Base-by-base conservation (phyloP, 2,113 vertebrate genomes). In the Origma solitaria region DNA sequence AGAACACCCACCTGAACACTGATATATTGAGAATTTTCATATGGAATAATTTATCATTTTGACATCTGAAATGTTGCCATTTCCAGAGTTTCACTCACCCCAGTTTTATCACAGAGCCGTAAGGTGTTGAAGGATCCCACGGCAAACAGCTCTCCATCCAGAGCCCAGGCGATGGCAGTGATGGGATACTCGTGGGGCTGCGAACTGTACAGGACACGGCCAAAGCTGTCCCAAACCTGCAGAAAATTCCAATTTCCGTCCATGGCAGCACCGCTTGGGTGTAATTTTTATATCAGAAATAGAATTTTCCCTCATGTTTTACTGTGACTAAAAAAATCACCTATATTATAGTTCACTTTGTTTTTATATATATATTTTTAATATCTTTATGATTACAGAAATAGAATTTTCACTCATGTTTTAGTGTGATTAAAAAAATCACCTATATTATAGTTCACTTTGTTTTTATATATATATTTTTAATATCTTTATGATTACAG, bases 191-290 rank as follows among this genome's bases (percentile, higher is more conserved):
- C 99, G 8, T 99, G 98, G 57, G 97, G 90, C 30, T 98, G 97
- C 4, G 99, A 99, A 33, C 58, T 98, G 92, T 98, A 99, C 23
- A 99, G 97, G 7, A 94, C 92, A 12, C 98, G 98, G 6, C 99
- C 99, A 49, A 98, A 99, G 95, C 99, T 99, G 97, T 99, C 99
- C 99, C 99, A 99, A 1, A 99, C 99, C 99, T 99, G 90, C 11
- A 13, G 37, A 56, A 54, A 61, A 60, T 2, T 0, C 0, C 6
- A 8, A 89, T 16, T 62, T 68, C 7, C 20, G 21, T 0, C 20
- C 45, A 2, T 7, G 24, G 18, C 22, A 72, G 28, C 51, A 31
- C 1, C 2, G 1, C 1, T 10, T 30, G 19, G 12, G 14, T 0
- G 3, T 7, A 20, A 3, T 23, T 24, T 23, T 8, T 15, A 23